Conservation (phyloP, 2,797 vertebrate genomes). For the Bradypodion pumilum region DNA sequence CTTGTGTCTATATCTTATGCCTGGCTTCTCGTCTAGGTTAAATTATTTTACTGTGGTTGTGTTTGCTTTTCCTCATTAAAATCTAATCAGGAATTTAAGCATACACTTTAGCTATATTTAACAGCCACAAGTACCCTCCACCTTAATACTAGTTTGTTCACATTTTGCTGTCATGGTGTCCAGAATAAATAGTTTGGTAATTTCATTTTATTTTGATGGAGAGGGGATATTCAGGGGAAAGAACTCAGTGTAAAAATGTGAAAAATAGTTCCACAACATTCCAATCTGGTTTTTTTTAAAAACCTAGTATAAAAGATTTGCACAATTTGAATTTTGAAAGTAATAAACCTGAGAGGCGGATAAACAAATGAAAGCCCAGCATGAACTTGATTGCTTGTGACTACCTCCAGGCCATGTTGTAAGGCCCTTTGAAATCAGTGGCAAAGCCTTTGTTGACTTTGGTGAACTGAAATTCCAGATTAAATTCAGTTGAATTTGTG, state of each 20-base stretch:
- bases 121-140: neutral
- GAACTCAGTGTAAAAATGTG: neutral
- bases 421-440: neutral
- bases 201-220: neutral
- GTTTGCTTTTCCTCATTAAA: slow-evolving; percentile 38
- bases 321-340: neutral
- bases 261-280: neutral
- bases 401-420: neutral
- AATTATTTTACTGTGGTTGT: neutral
- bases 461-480: neutral
- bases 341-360: neutral
- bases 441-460: neutral
- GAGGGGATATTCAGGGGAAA: neutral
- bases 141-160: neutral
- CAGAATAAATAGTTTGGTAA: neutral
- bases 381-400: neutral
- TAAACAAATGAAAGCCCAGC: neutral
- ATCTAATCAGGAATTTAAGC: slow-evolving; percentile 32
- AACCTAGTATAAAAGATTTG: neutral
- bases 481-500: neutral
- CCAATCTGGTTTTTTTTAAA: neutral
- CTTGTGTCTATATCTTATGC: slow-evolving; percentile 48
- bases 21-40: slow-evolving; percentile 16
- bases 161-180: neutral
- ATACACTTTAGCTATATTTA: slow-evolving; percentile 34